Evolutionary conservation across 2,113 vertebrate species (phyloP).

Genomic region (Procavia capensis): DNA sequence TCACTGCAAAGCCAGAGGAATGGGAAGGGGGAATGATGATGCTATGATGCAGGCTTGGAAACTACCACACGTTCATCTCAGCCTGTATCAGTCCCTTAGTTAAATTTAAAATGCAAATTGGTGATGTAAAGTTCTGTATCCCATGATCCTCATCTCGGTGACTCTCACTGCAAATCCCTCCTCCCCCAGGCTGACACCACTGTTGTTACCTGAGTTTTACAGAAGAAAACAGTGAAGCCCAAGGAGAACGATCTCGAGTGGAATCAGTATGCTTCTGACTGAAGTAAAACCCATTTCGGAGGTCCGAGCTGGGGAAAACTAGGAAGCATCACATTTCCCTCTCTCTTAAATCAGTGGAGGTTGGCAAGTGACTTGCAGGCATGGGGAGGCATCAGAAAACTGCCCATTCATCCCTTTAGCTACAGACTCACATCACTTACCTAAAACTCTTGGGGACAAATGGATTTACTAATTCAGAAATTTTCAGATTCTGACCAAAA

Average conservation of each 20-base stretch:
- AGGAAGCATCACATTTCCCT: not conserved
- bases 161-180: not conserved
- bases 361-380: not conserved
- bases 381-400: not conserved
- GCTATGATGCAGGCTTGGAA: not conserved
- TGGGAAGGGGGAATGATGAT: not conserved
- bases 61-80: not conserved
- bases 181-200: accelerated
- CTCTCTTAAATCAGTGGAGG: not conserved
- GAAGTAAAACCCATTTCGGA: not conserved
- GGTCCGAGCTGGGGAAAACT: not conserved
- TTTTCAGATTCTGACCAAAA: not conserved
- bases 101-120: not conserved
- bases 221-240: not conserved
- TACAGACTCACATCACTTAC: not conserved
- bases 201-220: not conserved
- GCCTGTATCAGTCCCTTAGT: not conserved
- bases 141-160: not conserved
- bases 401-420: not conserved
- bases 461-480: not conserved
- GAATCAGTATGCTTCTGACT: not conserved
- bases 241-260: not conserved
- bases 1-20: not conserved
- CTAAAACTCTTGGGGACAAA: not conserved
- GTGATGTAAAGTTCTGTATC: not conserved